Base-by-base conservation (phyloP, 2,113 vertebrate genomes). In the Ahaetulla prasina region DNA sequence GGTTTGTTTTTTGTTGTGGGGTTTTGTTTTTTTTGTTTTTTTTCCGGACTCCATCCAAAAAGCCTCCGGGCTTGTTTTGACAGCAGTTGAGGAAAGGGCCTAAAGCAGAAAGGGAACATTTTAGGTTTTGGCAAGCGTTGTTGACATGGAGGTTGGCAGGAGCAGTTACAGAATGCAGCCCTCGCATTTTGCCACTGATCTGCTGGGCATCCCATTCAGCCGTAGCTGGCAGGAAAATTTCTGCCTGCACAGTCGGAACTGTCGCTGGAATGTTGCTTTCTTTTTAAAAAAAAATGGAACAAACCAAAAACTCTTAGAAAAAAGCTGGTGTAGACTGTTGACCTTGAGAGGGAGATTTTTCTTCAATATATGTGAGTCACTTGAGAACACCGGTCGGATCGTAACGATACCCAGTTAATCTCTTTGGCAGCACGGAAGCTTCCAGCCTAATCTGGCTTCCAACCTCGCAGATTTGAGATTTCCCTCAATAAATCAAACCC, bases 1-100 rank as follows among this genome's bases (percentile, higher is more conserved):
- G 0, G 2, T 22, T 39, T 8, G 8, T 8, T 30, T 39, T 2
- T 11, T n/a, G n/a, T n/a, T n/a, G n/a, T n/a, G n/a, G n/a, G n/a
- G n/a, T n/a, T n/a, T n/a, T n/a, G n/a, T n/a, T n/a, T n/a, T n/a
- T n/a, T n/a, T n/a, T n/a, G n/a, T n/a, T n/a, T 43, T 54, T 30
- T 54, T 43, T 5, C 1, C 22, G 27, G 16, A 57, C 52, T 16
- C 20, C n/a, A 39, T 88, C 7, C 60, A 1, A 54, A 57, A 80
- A 88, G 27, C 49, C 22, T 68, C 63, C 3, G 2, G 47, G 53
- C 8, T 45, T 63, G 22, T 50, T 92, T 74, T 74, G 57, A 74
- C 8, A 22, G 52, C 49, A 3, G 8, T 88, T 49, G 50, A 35
- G 35, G n/a, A 53, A 45, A 60, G 22, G 27, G 43, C 50, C n/a